Percentiles rank a stretch among this genome's conserved stretches.
These are phyloP conservation scores for Astyanax mexicanus DNA, from an alignment of 2,797 vertebrate species.

Conservation along the genomic window DNA sequence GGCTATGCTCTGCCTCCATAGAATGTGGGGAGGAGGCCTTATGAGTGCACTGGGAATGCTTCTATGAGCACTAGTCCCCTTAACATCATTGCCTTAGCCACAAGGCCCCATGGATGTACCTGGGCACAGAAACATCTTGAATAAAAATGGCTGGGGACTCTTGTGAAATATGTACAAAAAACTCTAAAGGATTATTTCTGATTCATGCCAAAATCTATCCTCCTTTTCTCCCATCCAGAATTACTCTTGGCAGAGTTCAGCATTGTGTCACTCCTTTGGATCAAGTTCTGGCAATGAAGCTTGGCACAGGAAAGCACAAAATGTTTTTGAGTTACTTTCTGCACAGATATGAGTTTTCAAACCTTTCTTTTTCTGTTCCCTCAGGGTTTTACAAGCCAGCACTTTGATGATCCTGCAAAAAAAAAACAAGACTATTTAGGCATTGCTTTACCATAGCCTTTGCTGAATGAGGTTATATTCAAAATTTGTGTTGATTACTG, in stretches of 20 bases:
- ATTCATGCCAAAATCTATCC: conserved; percentile 70
- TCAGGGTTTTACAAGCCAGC: conserved; percentile 18
- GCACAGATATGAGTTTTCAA: conserved; percentile 28
- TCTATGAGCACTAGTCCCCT: conserved; percentile 62
- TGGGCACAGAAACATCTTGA: conserved; percentile 55
- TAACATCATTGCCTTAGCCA: conserved; percentile 77
- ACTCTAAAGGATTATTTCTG: conserved; percentile 56
- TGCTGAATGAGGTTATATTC: background rate
- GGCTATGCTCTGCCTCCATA: conserved; percentile 85
- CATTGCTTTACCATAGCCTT: conserved; percentile 11
- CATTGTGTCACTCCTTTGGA: conserved; percentile 41
- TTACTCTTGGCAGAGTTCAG: conserved; percentile 31
- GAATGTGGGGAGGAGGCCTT: conserved; percentile 78
- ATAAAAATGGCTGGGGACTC: conserved; percentile 34
- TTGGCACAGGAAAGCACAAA: conserved; percentile 26
- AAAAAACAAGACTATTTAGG: conserved; percentile 34
- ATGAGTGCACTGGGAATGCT: conserved; percentile 72
- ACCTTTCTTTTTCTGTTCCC: conserved; percentile 24
- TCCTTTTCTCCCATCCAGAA: conserved; percentile 56
- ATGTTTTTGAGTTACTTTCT: conserved; percentile 29
- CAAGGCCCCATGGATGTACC: conserved; percentile 74
- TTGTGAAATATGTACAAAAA: conserved; percentile 22
- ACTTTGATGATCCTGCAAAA: conserved; percentile 43
- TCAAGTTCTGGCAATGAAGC: conserved; percentile 23
- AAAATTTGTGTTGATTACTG: background rate